A percentile compares a stretch with the other conserved stretches of the same genome.
Evolutionary conservation across 2,113 vertebrate species (phyloP).

Genomic region (Tetrao urogallus): DNA sequence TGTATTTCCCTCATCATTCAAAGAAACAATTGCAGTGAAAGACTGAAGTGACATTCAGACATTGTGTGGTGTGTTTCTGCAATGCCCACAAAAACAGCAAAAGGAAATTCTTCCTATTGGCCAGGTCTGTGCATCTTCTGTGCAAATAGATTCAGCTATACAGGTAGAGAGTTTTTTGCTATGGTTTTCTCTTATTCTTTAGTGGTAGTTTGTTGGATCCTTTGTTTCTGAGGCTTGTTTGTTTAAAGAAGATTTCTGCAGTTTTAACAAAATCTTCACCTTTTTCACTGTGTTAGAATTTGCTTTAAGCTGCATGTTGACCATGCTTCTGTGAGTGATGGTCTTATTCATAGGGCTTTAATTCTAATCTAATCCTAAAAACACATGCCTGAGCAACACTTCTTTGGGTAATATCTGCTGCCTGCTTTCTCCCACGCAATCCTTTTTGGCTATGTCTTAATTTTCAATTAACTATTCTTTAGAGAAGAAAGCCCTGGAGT

Average conservation of each 20-base stretch:
- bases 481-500: background rate
- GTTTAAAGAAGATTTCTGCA: background rate
- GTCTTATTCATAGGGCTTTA: background rate
- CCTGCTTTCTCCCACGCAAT: background rate
- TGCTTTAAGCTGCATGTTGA: background rate
- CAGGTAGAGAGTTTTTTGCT: background rate
- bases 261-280: background rate
- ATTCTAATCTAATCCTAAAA: background rate
- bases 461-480: constrained; percentile 33
- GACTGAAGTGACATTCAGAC: background rate
- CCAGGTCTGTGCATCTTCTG: background rate
- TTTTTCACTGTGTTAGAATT: background rate
- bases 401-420: background rate
- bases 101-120: background rate
- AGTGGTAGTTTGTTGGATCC: background rate
- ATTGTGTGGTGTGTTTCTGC: background rate
- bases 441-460: background rate
- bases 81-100: background rate
- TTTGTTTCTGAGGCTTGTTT: background rate
- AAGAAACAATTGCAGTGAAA: background rate
- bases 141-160: background rate
- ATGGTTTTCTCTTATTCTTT: background rate
- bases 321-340: background rate
- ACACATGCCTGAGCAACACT: background rate
- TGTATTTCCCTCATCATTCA: background rate